Evolutionary conservation across 2,797 vertebrate genomes (phyloP), one percentile per base, ranked within the genome.

Genomic region (Malacoraja senta): DNA sequence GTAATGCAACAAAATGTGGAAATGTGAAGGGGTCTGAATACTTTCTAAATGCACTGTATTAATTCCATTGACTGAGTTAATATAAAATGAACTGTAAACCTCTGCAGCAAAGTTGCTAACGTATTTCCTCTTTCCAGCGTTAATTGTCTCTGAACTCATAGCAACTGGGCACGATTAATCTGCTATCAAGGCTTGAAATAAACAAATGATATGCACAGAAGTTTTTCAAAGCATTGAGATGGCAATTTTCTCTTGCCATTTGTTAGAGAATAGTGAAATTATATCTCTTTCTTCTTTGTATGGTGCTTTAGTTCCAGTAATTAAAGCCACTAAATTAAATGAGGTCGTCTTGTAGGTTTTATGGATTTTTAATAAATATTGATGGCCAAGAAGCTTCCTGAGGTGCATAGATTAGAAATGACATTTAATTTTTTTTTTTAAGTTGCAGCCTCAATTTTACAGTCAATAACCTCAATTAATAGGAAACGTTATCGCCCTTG

Each of bases 401-500:
- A 86, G 83, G 83, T 86, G 61, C 26, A 86, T 63, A 86, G 83
- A 63, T 86, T 86, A 63, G 15, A 86, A 63, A 63, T 65, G 61
- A 58, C 29, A 86, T 86, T 86, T 63, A 26, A 63, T 84, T n/a
- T 63, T 63, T 29, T 29, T 84, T n/a, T 63, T 63, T 15, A 29
- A 84, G 83, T 65, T 86, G n/a, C 83, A 2, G 58, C 58, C 58
- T 29, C 24, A 63, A 86, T 86, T 86, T 86, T 63, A 86, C 58
- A 63, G 83, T 86, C 26, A 61, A 86, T 86, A 86, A 86, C 58
- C 61, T 86, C 83, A 86, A 86, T 86, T 86, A 86, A 63, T 19
- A 86, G 58, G 61, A 86, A 65, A 86, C 61, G 53, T 84, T 65
- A 88, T 88, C n/a, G 38, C n/a, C 90, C 90, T 74, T 92, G 32